Evolutionary conservation across 2,113 vertebrate genomes (phyloP), one percentile per base, ranked within the genome.

Genomic region (Hippocampus comes): DNA sequence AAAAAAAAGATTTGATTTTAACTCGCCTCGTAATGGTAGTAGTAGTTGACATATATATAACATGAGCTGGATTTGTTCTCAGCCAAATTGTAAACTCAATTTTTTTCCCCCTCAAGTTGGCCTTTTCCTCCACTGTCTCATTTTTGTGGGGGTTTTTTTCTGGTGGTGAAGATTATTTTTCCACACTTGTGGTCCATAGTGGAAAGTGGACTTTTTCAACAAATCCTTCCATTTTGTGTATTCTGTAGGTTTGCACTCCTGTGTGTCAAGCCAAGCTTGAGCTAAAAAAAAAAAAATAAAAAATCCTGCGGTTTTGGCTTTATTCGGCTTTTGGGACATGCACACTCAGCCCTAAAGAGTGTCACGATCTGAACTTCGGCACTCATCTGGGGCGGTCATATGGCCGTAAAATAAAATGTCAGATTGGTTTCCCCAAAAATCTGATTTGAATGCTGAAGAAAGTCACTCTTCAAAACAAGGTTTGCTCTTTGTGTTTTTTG

Each of bases 61-160:
- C 7, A 51, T 6, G 17, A 51, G 17, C 49, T 51, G 17, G 18
- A 18, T 51, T 17, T 51, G 49, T 51, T 51, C 18, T 18, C 49
- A 18, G 49, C 14, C 49, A 51, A 51, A 5, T 51, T 18, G 17
- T 51, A 18, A 6, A 20, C 49, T 51, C 18, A n/a, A n/a, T 20
- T 9, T 10, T 61, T 30, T 14, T 17, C 27, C 1, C 25, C 27
- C 25, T 30, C 5, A 17, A 18, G 57, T 17, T 18, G 11, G 8
- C 2, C 8, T 18, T 30, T 21, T 9, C 53, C 53, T 23, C 27
- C 15, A 34, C 3, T 34, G 59, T 60, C 27, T 15, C 25, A 60
- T 60, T 60, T 60, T 30, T 74, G 63, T 60, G 77, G 73, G 73
- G 30, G 4, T 5, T 68, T 70, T 70, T 55, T 27, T 76, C 48